These are phyloP conservation scores for Bicyclus anynana DNA, from an alignment of 1,140 invertebrate genomes.

Conservation along the genomic window DNA sequence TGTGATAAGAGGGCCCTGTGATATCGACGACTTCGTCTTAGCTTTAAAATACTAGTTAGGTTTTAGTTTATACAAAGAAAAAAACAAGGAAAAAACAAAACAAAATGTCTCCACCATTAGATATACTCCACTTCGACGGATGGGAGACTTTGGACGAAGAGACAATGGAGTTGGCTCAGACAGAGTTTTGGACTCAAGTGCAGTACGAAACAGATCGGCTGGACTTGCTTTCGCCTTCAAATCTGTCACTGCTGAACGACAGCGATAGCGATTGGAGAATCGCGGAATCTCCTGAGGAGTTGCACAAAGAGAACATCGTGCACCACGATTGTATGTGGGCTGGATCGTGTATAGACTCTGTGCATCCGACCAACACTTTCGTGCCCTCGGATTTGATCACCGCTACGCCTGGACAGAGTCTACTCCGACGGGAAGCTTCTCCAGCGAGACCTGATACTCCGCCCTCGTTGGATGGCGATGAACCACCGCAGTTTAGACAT, in stretches of 20 bases:
- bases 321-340: conserved; percentile 76
- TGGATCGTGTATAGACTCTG: conserved; percentile 60
- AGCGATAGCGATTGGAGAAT: conserved; percentile 59
- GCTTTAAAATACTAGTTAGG: conserved; percentile 72
- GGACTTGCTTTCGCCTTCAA: conserved; percentile 48
- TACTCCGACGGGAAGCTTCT: conserved; percentile 51
- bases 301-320: conserved; percentile 61
- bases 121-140: conserved; percentile 57
- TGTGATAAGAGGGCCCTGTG: conserved; percentile 75
- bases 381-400: conserved; percentile 50
- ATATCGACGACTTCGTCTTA: conserved; percentile 75
- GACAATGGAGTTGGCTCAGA: conserved; percentile 55
- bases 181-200: conserved; percentile 64
- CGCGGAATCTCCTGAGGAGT: conserved; percentile 51
- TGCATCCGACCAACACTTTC: conserved; percentile 57
- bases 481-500: conserved; percentile 67
- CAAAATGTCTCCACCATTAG: conserved; percentile 55
- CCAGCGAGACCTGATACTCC: conserved; percentile 57
- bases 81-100: conserved; percentile 31
- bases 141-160: conserved; percentile 62
- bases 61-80: conserved; percentile 43
- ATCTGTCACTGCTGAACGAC: conserved; percentile 41
- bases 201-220: conserved; percentile 60
- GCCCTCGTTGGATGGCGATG: conserved; percentile 63
- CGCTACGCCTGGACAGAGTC: conserved; percentile 51